phyloP scores from a whole-genome alignment of 2,888 invertebrate genomes.

The Archips xylosteana region DNA sequence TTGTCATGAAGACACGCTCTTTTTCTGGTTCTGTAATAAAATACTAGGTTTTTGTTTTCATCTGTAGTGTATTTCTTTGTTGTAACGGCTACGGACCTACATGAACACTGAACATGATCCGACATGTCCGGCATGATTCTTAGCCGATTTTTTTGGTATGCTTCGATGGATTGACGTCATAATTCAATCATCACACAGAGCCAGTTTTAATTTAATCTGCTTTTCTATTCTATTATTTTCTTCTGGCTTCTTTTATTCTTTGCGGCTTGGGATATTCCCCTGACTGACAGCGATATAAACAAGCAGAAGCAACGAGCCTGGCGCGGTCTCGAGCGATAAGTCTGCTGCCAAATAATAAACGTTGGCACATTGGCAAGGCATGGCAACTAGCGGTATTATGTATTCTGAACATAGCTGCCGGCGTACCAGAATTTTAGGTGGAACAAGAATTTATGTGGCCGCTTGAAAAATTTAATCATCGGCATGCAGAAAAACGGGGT shows the following conservation, averaged over 20 bases:
- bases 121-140: no score
- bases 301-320: conserved; percentile 28
- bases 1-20: no score
- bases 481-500: conserved; percentile 8
- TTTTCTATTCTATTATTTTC: neutral
- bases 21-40: no score
- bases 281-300: conserved; percentile 30
- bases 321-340: conserved; percentile 35
- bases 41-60: no score
- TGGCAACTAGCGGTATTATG: conserved; percentile 34
- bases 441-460: neutral
- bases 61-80: no score
- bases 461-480: conserved; percentile 16
- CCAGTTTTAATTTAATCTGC: neutral
- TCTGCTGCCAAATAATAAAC: conserved; percentile 41
- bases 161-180: neutral
- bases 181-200: neutral
- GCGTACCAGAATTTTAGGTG: conserved; percentile 17
- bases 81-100: no score
- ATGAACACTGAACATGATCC: no score
- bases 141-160: no score
- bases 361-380: conserved; percentile 35
- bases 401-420: conserved; percentile 28
- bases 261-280: conserved; percentile 15
- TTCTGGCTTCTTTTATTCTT: conserved; percentile 8